Percentiles rank a stretch among this genome's conserved stretches.
Conservation (phyloP, 2,888 invertebrate genomes). For the Panopea generosa region DNA sequence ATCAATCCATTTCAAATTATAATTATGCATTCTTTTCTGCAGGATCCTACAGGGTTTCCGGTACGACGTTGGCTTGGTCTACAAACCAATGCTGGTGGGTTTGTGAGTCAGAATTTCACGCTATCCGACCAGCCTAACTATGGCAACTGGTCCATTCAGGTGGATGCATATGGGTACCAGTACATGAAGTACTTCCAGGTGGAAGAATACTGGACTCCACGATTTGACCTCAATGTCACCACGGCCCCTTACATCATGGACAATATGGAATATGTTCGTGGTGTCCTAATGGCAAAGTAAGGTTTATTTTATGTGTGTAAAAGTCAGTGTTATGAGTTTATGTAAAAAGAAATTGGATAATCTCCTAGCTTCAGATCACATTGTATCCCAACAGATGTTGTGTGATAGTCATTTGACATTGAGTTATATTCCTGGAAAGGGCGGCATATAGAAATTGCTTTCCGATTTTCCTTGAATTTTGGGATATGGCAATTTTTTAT, state of each 20-base stretch:
- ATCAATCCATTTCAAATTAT: no score
- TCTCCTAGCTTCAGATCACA: no score
- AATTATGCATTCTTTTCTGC: constrained; percentile 26
- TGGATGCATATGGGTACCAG: constrained; percentile 93
- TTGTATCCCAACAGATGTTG: no score
- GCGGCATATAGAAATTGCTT: no score
- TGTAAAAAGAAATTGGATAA: no score
- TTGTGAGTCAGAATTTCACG: constrained; percentile 96
- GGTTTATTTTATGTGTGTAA: constrained; percentile 36
- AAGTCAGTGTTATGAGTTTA: no score
- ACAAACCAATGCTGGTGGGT: constrained; percentile 89
- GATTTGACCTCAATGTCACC: constrained; percentile 98
- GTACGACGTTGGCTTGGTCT: constrained; percentile 97
- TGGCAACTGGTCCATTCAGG: constrained; percentile 96
- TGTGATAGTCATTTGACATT: no score
- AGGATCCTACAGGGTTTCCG: constrained; percentile 93
- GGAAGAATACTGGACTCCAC: constrained; percentile 97
- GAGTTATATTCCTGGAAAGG: no score
- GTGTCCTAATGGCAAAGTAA: constrained; percentile 94
- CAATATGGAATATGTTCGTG: constrained; percentile 92
- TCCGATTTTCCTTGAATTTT: no score
- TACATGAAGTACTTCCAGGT: constrained; percentile 95
- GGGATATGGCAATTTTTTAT: no score
- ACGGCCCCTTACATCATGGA: constrained; percentile 98
- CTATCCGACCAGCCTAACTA: constrained; percentile 96